phyloP scores from a whole-genome alignment of 2,113 vertebrate species.

The Phrynocephalus versicolor region DNA sequence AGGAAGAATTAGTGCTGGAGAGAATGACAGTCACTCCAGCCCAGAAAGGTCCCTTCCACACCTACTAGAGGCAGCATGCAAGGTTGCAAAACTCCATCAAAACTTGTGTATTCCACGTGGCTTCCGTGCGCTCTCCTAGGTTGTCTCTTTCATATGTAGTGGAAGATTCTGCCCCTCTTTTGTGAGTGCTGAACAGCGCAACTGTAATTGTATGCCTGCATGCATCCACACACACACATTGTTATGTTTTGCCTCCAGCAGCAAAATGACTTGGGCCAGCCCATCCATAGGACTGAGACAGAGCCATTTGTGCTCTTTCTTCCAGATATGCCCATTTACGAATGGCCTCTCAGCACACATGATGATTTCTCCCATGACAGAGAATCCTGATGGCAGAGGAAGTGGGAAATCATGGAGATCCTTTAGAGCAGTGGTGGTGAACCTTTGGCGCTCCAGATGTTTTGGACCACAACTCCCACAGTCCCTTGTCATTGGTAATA shows the following conservation, averaged over 20 bases:
- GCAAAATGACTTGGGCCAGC: neutral
- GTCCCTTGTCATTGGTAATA: no score
- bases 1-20: no score
- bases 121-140: neutral
- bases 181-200: neutral
- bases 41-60: no score
- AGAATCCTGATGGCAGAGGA: neutral
- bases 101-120: neutral
- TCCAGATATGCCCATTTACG: neutral
- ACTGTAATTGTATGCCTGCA: neutral
- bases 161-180: neutral
- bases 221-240: no score
- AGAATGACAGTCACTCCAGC: no score
- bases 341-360: neutral
- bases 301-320: neutral
- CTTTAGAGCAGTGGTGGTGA: no score
- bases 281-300: neutral
- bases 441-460: no score
- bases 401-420: neutral
- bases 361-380: neutral
- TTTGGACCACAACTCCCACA: no score
- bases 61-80: no score
- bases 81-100: no score
- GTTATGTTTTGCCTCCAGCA: neutral
- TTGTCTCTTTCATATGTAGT: neutral